Base-by-base conservation (phyloP, 2,888 invertebrate species). In the Drosophila aldrichi region DNA sequence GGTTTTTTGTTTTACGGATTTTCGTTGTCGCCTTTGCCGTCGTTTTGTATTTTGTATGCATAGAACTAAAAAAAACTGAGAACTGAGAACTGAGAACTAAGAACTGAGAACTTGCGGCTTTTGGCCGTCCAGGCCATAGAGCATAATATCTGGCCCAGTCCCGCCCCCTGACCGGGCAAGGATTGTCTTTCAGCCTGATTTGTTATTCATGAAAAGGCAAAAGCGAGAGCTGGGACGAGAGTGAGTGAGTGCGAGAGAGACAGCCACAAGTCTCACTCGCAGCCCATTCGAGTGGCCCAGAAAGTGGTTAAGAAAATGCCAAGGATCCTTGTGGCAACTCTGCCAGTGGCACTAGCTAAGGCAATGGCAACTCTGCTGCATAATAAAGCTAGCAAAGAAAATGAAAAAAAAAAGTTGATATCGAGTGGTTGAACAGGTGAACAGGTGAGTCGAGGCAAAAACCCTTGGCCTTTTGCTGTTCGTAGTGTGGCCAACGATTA, bases 141-240 rank as follows among this genome's bases (percentile, higher is more conserved):
- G 65, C 46, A 25, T 20, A 55, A 54, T 38, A 58, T 58, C 48
- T 48, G 58, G n/a, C 62, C 51, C 29, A 9, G 14, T 32, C 34
- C 49, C 32, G 3, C 14, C 22, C 22, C 22, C 14, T 44, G 54
- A 71, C 62, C 48, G 63, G 62, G 40, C 22, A 44, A 48, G 70
- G 70, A 77, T 81, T 79, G 85, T 88, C 83, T 88, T 88, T 88
- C 75, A 81, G 82, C 86, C 82, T 85, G 85, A 85, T 85, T 85
- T 88, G 88, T 77, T 88, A 88, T 88, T 85, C 88, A 85, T 85
- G 84, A 85, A 85, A 85, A 79, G 72, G 73, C 77, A 60, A 70
- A 65, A 43, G 81, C 61, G 60, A 73, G 60, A 59, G 20, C 58
- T 32, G 10, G 32, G 10, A 10, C 10, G 16, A 16, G 38, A 16